Evolutionary conservation across 2,797 vertebrate species (phyloP).

Genomic region (Mionectes olivaceus): DNA sequence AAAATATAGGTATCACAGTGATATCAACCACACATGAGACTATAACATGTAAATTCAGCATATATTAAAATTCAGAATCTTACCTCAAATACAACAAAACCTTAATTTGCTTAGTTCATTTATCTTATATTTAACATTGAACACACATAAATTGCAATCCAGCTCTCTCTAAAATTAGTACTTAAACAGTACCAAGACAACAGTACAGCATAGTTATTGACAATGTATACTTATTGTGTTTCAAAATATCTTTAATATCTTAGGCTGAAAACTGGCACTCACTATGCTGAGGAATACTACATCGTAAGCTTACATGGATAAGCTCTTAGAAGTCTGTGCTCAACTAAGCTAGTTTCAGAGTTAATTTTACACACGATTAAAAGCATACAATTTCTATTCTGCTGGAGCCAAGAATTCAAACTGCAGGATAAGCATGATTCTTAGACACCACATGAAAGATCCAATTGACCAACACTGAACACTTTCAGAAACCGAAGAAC

Average conservation of each 20-base stretch:
- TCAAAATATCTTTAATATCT: neutral
- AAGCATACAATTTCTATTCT: neutral
- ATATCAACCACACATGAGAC: slow-evolving; percentile 65
- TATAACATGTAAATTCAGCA: slow-evolving; percentile 37
- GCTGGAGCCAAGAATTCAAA: slow-evolving; percentile 16
- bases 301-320: neutral
- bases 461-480: neutral
- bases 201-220: neutral
- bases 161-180: neutral
- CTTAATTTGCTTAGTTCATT: neutral
- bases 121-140: neutral
- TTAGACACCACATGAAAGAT: neutral
- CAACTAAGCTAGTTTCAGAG: neutral
- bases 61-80: slow-evolving; percentile 33
- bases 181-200: neutral
- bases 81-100: slow-evolving; percentile 14
- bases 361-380: slow-evolving; percentile 6
- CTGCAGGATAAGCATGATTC: neutral
- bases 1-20: slow-evolving; percentile 69
- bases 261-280: neutral
- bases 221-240: neutral
- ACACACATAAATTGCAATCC: neutral
- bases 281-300: neutral
- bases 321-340: neutral
- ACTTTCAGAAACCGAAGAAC: neutral